Conservation (phyloP, 2,888 invertebrate genomes). For the Caenorhabditis sulstoni region DNA sequence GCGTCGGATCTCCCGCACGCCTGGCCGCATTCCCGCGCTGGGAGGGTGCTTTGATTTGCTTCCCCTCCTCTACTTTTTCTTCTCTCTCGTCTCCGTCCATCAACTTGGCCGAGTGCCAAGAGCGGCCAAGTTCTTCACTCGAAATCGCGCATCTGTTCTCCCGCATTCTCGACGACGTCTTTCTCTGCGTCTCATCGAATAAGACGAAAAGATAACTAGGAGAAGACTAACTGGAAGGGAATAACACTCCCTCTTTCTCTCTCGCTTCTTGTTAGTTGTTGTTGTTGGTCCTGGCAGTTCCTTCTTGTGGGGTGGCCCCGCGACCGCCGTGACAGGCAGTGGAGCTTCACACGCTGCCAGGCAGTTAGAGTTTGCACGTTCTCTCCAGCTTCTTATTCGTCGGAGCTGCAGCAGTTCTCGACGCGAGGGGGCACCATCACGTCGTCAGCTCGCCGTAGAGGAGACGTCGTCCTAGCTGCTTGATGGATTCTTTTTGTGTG, state of each 20-base stretch:
- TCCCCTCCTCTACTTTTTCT: slow-evolving; percentile 10
- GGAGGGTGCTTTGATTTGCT: slow-evolving; percentile 47
- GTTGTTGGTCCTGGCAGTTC: slow-evolving; percentile 46
- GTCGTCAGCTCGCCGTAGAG: slow-evolving; percentile 34
- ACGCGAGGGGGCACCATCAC: slow-evolving; percentile 41
- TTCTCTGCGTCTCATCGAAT: slow-evolving; percentile 41
- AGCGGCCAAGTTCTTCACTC: slow-evolving; percentile 50
- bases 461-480: slow-evolving; percentile 17
- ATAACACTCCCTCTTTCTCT: slow-evolving; percentile 15
- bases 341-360: slow-evolving; percentile 29
- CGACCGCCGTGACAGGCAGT: slow-evolving; percentile 51
- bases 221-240: slow-evolving; percentile 2
- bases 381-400: slow-evolving; percentile 12
- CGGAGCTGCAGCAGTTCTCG: slow-evolving; percentile 27
- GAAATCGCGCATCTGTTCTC: slow-evolving; percentile 31
- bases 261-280: slow-evolving; percentile 42
- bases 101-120: slow-evolving; percentile 56
- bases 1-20: slow-evolving; percentile 52
- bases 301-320: slow-evolving; percentile 45
- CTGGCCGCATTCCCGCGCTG: slow-evolving; percentile 56
- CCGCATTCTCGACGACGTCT: slow-evolving; percentile 31
- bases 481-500: slow-evolving; percentile 46
- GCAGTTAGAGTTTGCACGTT: slow-evolving; percentile 32
- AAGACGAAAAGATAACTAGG: slow-evolving; percentile 10
- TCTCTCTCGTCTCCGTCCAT: slow-evolving; percentile 29